Evolutionary conservation across 2,888 invertebrate species (phyloP), one percentile per base, ranked within the genome.

Genomic region (Apamea monoglypha): DNA sequence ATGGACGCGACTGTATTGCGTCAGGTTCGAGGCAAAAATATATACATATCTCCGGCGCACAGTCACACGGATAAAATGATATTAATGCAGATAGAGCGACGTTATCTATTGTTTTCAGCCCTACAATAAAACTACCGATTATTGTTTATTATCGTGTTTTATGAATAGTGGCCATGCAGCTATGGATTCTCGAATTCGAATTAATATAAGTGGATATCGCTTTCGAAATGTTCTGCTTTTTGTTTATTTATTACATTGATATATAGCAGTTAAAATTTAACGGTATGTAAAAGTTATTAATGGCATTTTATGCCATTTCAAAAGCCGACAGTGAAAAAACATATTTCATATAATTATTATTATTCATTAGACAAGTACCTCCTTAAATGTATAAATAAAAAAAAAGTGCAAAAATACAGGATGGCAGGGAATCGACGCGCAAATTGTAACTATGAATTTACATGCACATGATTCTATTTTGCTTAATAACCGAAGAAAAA

Each of bases 1-100:
- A 74, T 84, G 83, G 81, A 90, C 91, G 82, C 93, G 93, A 90
- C 92, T 89, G 92, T 83, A 78, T 85, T 76, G 89, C 76, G 80
- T 81, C 88, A 76, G 77, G 78, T 80, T 84, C 89, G 88, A 90
- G 86, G 88, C 87, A 90, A 89, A 88, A 93, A 90, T 92, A 92
- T 68, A 63, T 92, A 90, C 79, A 89, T 90, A 82, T 84, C 80
- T 80, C 75, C 69, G 69, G 76, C 82, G 67, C 67, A 61, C 82
- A 85, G 78, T 79, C 85, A 82, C 79, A 84, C 74, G 87, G 85
- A 90, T 87, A 88, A 87, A 88, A 85, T 87, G 84, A 90, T 90
- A 88, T 82, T 78, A 83, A 78, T 84, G 80, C 78, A 83, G 83
- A 87, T 86, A 86, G 72, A 83, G 82, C 74, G 40, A 70, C 63